Evolutionary conservation across 2,888 invertebrate genomes (phyloP), one percentile per base, ranked within the genome.

Genomic region (Thyatira batis): DNA sequence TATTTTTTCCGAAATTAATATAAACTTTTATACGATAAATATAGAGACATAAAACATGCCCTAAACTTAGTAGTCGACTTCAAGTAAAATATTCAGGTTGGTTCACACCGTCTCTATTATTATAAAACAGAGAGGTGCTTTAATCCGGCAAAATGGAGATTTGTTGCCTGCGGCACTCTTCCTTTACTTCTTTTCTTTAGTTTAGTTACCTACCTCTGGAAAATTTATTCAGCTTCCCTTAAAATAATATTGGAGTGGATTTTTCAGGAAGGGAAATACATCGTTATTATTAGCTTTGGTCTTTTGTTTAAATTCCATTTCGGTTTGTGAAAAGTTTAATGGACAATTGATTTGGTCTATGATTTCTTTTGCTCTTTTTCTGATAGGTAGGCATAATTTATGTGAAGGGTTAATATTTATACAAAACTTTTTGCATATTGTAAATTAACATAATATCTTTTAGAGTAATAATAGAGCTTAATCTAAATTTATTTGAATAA

Each of bases 101-200:
- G 57, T 84, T 82, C 80, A 77, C 73, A 68, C 68, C 69, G 75
- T 73, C 70, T 80, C 77, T 83, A 78, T 81, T 71, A 66, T 67
- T 69, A 84, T 82, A 77, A 80, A 80, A 80, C 75, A 72, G 69
- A 71, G 78, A 82, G 80, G 78, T 78, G 81, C 73, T 82, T 83
- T 87, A 88, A 84, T 85, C 82, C 82, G 57, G 71, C 71, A 78
- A 82, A 85, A 85, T 84, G 83, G 76, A 84, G 85, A 87, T 87
- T 87, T 84, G 83, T 83, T 75, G 79, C 82, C 73, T 57, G 64
- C 67, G 75, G 79, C 79, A 65, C 71, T 74, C 17, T 5, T 39
- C 67, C 63, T 65, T 73, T 75, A 74, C 73, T 82, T 80, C 73
- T 79, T 80, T n/a, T 81, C 75, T 77, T 82, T 75, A 78, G 72